Evolutionary conservation across 2,113 vertebrate species (phyloP), one percentile per base, ranked within the genome.

Genomic region (Leptocoma aspasia): DNA sequence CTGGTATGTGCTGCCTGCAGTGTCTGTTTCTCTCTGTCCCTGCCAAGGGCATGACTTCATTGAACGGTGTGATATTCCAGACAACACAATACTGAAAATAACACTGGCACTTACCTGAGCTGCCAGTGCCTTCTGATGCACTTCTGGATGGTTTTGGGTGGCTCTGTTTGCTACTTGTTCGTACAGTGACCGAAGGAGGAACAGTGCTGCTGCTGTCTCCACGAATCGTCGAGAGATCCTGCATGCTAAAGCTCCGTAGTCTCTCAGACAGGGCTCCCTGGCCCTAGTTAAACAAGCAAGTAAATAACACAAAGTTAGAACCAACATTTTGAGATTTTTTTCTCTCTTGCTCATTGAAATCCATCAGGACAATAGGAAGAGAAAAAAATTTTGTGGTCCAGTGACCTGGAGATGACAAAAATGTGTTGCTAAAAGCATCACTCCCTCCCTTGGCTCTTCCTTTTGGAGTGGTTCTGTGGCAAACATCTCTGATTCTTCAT

Each of bases 231-330:
- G 99, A 99, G 73, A 99, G 98, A 68, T 99, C 99, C 96, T 99
- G 99, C 99, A 99, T 99, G 98, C 99, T 99, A 96, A 99, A 99
- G 94, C 99, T 99, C 91, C 99, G 98, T 59, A 99, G 98, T 42
- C 99, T 98, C 96, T 99, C 99, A 5, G 99, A 99, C 75, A 99
- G 98, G 63, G 99, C 99, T 28, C 99, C 99, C 96, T 99, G 99
- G 37, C 99, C 98, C 99, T 99, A 64, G 50, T 80, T 12, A 66
- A 92, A 80, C 28, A 79, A 91, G 59, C 54, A 95, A 96, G 83
- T 33, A 93, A 96, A 95, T 16, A 90, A 88, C n/a, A 86, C 26
- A 13, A 52, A 92, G 56, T 96, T 66, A 96, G 31, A 49, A 2
- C 11, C 57, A n/a, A 54, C 14, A 27, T 47, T 49, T 23, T 27